Conservation (phyloP, 2,113 vertebrate species). For the Charina bottae region DNA sequence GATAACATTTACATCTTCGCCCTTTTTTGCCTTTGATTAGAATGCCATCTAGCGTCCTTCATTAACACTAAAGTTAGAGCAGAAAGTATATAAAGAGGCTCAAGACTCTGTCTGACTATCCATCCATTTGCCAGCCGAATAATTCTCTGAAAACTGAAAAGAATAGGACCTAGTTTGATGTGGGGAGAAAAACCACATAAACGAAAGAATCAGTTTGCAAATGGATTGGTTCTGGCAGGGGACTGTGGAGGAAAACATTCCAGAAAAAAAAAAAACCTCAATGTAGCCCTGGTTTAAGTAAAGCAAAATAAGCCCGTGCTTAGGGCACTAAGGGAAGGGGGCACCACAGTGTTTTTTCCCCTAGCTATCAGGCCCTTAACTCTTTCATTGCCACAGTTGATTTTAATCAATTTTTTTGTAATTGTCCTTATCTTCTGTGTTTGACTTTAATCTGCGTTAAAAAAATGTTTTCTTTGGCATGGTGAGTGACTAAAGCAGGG, state of each 20-base stretch:
- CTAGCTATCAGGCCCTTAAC: not conserved
- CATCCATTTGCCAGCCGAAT: not conserved
- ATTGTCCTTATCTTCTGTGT: too few species aligned
- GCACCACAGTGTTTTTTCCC: not conserved
- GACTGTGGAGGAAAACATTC: not conserved
- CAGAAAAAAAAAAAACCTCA: not conserved
- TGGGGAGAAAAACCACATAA: not conserved
- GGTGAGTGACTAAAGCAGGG: too few species aligned
- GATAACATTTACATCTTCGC: not conserved
- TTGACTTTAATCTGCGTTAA: too few species aligned
- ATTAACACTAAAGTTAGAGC: not conserved
- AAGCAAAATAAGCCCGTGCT: not conserved
- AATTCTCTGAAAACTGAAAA: not conserved
- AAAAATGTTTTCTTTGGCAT: too few species aligned
- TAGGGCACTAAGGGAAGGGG: not conserved
- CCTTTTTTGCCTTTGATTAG: conserved; percentile 36
- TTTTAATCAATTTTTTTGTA: too few species aligned
- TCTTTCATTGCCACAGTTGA: not conserved
- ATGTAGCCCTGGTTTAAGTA: not conserved
- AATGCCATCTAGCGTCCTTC: conserved; percentile 53
- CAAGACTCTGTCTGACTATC: not conserved
- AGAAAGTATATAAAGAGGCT: not conserved
- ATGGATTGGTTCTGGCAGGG: not conserved
- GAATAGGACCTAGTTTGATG: not conserved
- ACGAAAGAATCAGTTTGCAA: not conserved